phyloP scores from a whole-genome alignment of 2,113 vertebrate genomes.

The Smithornis capensis region DNA sequence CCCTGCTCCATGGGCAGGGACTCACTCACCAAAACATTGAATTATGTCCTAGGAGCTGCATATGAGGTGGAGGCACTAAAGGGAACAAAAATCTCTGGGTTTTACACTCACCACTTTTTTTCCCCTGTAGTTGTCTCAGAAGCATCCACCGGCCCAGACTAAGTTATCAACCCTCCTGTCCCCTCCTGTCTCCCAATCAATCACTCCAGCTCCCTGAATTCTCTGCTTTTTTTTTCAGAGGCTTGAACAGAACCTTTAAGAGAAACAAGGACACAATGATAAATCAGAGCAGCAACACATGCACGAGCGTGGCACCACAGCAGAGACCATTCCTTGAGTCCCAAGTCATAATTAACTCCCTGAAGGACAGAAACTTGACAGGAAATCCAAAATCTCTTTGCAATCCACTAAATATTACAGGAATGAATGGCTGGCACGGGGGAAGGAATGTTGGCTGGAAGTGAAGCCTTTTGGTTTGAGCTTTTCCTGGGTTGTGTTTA shows the following conservation, averaged over 20 bases:
- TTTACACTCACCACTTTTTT: not conserved
- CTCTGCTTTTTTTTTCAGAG: not conserved
- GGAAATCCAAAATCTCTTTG: slow-evolving; percentile 45
- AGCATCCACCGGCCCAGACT: not conserved
- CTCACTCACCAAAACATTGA: accelerated
- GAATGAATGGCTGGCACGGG: slow-evolving; percentile 42
- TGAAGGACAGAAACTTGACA: slow-evolving; percentile 21
- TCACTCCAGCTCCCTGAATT: not conserved
- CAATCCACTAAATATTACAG: slow-evolving; percentile 23
- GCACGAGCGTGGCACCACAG: not conserved
- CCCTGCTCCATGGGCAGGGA: not conserved
- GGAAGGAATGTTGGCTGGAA: slow-evolving; percentile 19
- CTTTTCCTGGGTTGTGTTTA: slow-evolving; percentile 45
- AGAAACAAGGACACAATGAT: not conserved
- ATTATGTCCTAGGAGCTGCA: accelerated
- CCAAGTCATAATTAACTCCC: slow-evolving; percentile 25
- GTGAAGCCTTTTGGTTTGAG: not conserved
- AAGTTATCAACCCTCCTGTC: not conserved
- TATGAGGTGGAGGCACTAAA: not conserved
- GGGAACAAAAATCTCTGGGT: not conserved
- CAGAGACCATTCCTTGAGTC: not conserved
- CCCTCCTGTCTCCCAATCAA: not conserved
- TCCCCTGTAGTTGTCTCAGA: not conserved
- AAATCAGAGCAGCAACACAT: not conserved
- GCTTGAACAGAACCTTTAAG: not conserved